phyloP scores from a whole-genome alignment of 2,888 invertebrate genomes.

The Euzophera pinguis region DNA sequence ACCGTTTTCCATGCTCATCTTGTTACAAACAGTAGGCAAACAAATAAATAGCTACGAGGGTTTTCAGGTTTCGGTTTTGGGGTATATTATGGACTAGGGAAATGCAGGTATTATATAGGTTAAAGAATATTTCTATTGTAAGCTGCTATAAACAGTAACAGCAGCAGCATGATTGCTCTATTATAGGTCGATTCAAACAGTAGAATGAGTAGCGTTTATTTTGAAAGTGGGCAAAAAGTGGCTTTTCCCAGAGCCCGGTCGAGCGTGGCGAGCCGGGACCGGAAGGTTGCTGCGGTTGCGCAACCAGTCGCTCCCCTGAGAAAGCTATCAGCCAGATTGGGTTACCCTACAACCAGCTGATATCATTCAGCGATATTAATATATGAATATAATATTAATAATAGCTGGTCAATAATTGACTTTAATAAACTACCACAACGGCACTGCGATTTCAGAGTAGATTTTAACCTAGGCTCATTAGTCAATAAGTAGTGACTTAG shows the following conservation, averaged over 20 bases:
- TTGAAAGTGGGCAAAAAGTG: slow-evolving; percentile 13
- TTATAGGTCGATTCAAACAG: neutral
- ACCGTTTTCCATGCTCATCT: neutral
- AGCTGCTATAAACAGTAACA: too few species aligned
- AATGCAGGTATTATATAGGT: too few species aligned
- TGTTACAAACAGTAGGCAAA: neutral
- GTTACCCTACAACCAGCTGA: neutral
- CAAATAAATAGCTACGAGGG: neutral
- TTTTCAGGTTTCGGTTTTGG: too few species aligned
- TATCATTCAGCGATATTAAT: neutral
- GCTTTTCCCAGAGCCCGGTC: slow-evolving; percentile 15
- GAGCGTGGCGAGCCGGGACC: slow-evolving; percentile 14
- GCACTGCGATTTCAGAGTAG: too few species aligned
- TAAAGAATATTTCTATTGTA: too few species aligned
- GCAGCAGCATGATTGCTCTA: too few species aligned
- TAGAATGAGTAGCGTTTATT: neutral
- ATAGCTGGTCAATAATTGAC: too few species aligned
- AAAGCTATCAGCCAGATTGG: neutral
- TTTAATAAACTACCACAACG: too few species aligned
- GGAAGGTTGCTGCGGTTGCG: slow-evolving; percentile 11
- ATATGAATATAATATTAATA: too few species aligned
- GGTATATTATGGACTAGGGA: too few species aligned
- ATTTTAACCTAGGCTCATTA: too few species aligned
- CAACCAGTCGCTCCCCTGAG: slow-evolving; percentile 2
- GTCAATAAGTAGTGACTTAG: too few species aligned